A percentile compares a stretch with the other conserved stretches of the same genome.
phyloP scores from a whole-genome alignment of 2,113 vertebrate genomes.

The Campylomormyrus tamandua region DNA sequence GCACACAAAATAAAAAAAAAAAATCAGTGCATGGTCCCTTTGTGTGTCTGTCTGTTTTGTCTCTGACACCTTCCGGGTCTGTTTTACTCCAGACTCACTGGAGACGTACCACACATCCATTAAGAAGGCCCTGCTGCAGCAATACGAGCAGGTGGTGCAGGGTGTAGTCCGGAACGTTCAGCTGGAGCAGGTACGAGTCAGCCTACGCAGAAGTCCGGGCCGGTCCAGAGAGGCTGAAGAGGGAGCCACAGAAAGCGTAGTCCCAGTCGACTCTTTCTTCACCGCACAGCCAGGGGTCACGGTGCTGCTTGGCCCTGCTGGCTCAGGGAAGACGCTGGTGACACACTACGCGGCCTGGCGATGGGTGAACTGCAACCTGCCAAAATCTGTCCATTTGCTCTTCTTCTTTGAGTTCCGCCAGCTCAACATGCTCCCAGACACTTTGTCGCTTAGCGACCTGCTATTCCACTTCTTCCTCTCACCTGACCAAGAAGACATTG shows the following conservation, averaged over 20 bases:
- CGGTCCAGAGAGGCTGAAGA: conserved; percentile 52
- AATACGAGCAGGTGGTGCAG: conserved; percentile 35
- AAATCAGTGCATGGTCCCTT: not conserved
- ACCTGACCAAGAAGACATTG: conserved; percentile 44
- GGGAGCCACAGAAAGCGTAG: conserved; percentile 29
- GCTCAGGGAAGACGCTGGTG: conserved; percentile 78
- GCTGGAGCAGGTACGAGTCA: conserved; percentile 60
- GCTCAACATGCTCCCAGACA: conserved; percentile 64
- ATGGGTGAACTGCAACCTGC: conserved; percentile 68
- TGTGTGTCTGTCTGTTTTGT: not conserved
- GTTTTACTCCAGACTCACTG: not conserved
- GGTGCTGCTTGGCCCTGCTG: conserved; percentile 70
- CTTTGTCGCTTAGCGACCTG: conserved; percentile 69
- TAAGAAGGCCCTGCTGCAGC: conserved; percentile 31
- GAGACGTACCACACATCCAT: conserved; percentile 33
- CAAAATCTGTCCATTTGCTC: conserved; percentile 58
- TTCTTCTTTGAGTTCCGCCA: conserved; percentile 84
- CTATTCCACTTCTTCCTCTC: conserved; percentile 68
- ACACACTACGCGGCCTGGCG: conserved; percentile 62
- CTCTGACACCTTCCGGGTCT: not conserved
- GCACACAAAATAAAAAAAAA: not conserved
- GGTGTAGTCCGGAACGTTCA: conserved; percentile 33
- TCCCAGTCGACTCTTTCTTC: conserved; percentile 66
- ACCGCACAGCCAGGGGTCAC: conserved; percentile 45
- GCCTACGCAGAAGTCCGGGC: conserved; percentile 38